These are phyloP conservation scores for Physella acuta DNA, from an alignment of 1,140 invertebrate species.

Conservation along the genomic window DNA sequence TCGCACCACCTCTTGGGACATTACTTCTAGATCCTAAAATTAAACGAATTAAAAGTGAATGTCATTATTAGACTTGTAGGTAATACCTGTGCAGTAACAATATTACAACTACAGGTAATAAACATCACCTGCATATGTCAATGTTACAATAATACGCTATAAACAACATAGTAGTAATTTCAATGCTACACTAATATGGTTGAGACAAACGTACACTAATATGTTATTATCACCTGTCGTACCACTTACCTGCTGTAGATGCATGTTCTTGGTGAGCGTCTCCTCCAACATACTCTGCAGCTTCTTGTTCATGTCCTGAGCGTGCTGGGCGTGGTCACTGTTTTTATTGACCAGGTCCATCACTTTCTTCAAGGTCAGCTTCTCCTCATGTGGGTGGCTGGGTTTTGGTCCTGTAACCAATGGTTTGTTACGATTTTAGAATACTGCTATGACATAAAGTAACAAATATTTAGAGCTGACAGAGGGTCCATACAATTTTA, in stretches of 20 bases:
- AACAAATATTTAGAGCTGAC: too few relatives aligned
- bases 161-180: background rate
- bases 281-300: constrained; percentile 64
- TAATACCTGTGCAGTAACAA: background rate
- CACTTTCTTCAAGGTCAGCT: constrained; percentile 60
- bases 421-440: background rate
- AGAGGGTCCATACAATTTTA: too few relatives aligned
- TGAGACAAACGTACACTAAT: background rate
- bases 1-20: constrained; percentile 59
- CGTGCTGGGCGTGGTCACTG: constrained; percentile 56
- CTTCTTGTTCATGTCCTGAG: constrained; percentile 60
- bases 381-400: constrained; percentile 44
- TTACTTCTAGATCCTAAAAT: constrained; percentile 57
- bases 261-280: constrained; percentile 67
- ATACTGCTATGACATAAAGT: background rate
- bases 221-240: background rate
- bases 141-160: background rate
- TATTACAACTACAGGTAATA: background rate
- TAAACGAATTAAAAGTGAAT: too few relatives aligned
- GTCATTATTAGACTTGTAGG: too few relatives aligned
- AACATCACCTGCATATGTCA: too few relatives aligned
- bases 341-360: constrained; percentile 61
- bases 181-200: background rate
- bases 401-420: constrained; percentile 10
- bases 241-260: constrained; percentile 61